Conservation (phyloP, 2,888 invertebrate genomes). For the Chrysopilus asiliformis region DNA sequence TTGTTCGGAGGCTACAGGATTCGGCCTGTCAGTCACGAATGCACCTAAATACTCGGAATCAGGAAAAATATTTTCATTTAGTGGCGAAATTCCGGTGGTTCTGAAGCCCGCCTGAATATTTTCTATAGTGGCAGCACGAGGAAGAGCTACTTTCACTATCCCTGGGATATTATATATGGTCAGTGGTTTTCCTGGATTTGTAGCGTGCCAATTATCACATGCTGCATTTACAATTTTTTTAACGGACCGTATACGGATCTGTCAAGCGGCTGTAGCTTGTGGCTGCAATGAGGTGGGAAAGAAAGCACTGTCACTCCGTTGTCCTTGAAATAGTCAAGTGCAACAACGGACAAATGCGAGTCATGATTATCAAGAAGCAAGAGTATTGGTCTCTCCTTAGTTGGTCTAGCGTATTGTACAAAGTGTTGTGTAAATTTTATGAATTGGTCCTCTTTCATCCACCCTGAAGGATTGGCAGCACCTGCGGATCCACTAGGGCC, state of each 20-base stretch:
- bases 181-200: constrained; percentile 21
- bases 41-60: constrained; percentile 1
- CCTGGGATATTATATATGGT: constrained; percentile 22
- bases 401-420: constrained; percentile 11
- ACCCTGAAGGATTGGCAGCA: constrained; percentile 13
- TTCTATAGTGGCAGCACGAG: constrained; percentile 4
- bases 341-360: constrained; percentile 13
- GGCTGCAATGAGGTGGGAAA: constrained; percentile 11
- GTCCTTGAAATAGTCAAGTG: constrained; percentile 11
- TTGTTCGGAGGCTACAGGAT: too few species aligned
- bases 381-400: constrained; percentile 7
- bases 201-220: constrained; percentile 21
- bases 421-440: constrained; percentile 15
- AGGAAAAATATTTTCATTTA: constrained; percentile 1
- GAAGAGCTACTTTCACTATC: constrained; percentile 8
- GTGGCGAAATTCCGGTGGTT: constrained; percentile 4
- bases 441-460: constrained; percentile 20
- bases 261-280: constrained; percentile 18
- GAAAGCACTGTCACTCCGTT: constrained; percentile 12
- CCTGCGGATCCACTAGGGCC: constrained; percentile 1
- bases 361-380: constrained; percentile 15
- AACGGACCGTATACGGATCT: constrained; percentile 19
- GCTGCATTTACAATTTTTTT: constrained; percentile 19
- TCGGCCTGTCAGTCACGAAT: constrained; percentile 3
- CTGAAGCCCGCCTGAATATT: constrained; percentile 8